Conservation (phyloP, 2,888 invertebrate species). For the Agonopterix heracliana region DNA sequence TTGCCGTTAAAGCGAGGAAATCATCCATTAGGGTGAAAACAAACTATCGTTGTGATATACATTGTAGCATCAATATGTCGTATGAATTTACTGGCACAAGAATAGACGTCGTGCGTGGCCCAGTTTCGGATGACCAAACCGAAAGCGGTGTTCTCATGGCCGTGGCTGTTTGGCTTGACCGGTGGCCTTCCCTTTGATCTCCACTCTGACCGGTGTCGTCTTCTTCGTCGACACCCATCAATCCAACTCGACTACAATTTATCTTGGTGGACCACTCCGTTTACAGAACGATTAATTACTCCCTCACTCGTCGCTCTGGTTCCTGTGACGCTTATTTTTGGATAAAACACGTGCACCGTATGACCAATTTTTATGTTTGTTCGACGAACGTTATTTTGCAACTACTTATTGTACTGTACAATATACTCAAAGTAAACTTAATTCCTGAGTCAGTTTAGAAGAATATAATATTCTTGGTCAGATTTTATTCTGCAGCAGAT, state of each 20-base stretch:
- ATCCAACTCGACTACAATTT: slow-evolving; percentile 23
- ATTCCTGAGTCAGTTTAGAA: too few relatives aligned
- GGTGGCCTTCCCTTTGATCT: slow-evolving; percentile 50
- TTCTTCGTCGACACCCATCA: slow-evolving; percentile 23
- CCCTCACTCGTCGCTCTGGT: slow-evolving; percentile 25
- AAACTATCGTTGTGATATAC: slow-evolving; percentile 42
- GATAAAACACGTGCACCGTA: slow-evolving; percentile 43
- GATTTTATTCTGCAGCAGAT: too few relatives aligned
- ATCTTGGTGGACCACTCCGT: slow-evolving; percentile 23
- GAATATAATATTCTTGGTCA: too few relatives aligned
- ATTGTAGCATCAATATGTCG: slow-evolving; percentile 57
- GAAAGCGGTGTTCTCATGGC: slow-evolving; percentile 34
- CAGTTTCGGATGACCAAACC: slow-evolving; percentile 48
- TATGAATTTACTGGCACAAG: slow-evolving; percentile 44
- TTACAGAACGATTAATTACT: slow-evolving; percentile 35
- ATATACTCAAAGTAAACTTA: too few relatives aligned
- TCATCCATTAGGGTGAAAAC: slow-evolving; percentile 28
- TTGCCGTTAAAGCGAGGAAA: slow-evolving; percentile 29
- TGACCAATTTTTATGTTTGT: neutral
- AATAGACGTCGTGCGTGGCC: slow-evolving; percentile 60
- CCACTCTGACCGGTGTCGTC: slow-evolving; percentile 34
- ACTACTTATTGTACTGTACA: too few relatives aligned
- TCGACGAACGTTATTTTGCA: neutral
- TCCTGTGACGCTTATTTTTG: slow-evolving; percentile 49
- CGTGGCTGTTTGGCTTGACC: slow-evolving; percentile 36